Percentiles rank a stretch among this genome's conserved stretches.
These are phyloP conservation scores for Malthinus flaveolus DNA, from an alignment of 2,888 invertebrate species.

Conservation along the genomic window DNA sequence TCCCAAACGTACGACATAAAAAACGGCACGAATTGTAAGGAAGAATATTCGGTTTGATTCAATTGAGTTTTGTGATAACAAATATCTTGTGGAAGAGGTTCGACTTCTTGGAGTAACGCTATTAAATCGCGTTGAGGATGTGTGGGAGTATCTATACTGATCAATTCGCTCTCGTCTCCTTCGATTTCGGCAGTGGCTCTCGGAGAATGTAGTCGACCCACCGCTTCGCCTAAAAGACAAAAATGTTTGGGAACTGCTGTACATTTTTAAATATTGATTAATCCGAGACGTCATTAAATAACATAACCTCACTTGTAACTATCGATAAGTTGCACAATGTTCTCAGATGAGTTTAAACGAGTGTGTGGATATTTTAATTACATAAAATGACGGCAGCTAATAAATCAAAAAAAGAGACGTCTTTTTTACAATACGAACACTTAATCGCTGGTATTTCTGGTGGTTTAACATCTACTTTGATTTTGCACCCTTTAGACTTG, in stretches of 20 bases:
- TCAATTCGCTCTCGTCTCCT: conserved; percentile 77
- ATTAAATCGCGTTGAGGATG: conserved; percentile 70
- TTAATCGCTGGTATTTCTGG: conserved; percentile 94
- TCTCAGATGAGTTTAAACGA: background rate
- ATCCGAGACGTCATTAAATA: background rate
- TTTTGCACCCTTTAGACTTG: conserved; percentile 95
- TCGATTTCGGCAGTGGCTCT: conserved; percentile 81
- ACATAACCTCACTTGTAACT: background rate
- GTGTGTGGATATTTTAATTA: conserved; percentile 3
- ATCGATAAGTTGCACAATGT: conserved; percentile 1
- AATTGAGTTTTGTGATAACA: conserved; percentile 34
- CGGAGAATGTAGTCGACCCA: conserved; percentile 60
- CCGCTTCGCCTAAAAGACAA: conserved; percentile 56
- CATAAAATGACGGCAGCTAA: background rate
- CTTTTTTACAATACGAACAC: conserved; percentile 83
- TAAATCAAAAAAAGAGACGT: conserved; percentile 7
- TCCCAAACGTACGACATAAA: conserved; percentile 65
- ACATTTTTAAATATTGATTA: background rate
- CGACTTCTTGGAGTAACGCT: conserved; percentile 70
- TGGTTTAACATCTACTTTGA: conserved; percentile 90
- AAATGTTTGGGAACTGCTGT: background rate
- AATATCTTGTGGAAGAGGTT: conserved; percentile 56
- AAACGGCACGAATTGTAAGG: conserved; percentile 54
- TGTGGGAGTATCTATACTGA: conserved; percentile 76
- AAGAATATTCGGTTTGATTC: conserved; percentile 32